Percentiles rank a stretch among this genome's conserved stretches.
These are phyloP conservation scores for Xylota sylvarum DNA, from an alignment of 2,888 invertebrate genomes.

Conservation along the genomic window DNA sequence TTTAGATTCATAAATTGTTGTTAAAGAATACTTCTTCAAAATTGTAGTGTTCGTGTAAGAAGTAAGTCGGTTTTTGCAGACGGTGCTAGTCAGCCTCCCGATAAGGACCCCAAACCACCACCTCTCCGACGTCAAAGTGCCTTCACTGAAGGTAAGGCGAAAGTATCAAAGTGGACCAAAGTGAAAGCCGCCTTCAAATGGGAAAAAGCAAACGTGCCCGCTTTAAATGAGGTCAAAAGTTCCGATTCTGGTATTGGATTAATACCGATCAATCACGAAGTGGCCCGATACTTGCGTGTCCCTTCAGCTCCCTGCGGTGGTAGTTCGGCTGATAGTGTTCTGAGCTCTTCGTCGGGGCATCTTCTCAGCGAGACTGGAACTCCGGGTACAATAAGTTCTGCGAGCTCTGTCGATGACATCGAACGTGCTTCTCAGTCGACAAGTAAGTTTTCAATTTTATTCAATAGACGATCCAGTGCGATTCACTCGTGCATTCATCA, in stretches of 20 bases:
- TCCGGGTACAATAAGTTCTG: constrained; percentile 89
- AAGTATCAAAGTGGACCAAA: constrained; percentile 93
- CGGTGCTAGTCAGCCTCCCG: constrained; percentile 85
- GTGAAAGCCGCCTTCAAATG: constrained; percentile 95
- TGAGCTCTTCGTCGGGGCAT: constrained; percentile 85
- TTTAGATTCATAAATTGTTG: neutral
- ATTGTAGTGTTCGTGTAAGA: constrained; percentile 86
- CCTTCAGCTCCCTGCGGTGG: constrained; percentile 84
- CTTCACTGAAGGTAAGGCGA: constrained; percentile 83
- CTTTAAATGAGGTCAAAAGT: constrained; percentile 82
- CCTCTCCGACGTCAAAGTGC: constrained; percentile 83
- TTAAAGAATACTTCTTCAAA: neutral
- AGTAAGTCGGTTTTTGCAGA: constrained; percentile 90
- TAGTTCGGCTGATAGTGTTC: constrained; percentile 87
- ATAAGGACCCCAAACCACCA: constrained; percentile 76
- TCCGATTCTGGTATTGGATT: constrained; percentile 84
- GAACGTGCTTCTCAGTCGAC: constrained; percentile 78
- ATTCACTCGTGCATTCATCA: constrained; percentile 54
- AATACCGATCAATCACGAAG: constrained; percentile 85
- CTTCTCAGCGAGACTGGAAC: constrained; percentile 87
- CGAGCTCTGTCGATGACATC: constrained; percentile 90
- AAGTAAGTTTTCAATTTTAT: constrained; percentile 56
- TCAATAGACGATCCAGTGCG: constrained; percentile 8
- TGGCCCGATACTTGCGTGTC: constrained; percentile 86
- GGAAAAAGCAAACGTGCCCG: constrained; percentile 89